A percentile compares a stretch with the other conserved stretches of the same genome.
Evolutionary conservation across 2,888 invertebrate species (phyloP).

Genomic region (Drosophila aldrichi): DNA sequence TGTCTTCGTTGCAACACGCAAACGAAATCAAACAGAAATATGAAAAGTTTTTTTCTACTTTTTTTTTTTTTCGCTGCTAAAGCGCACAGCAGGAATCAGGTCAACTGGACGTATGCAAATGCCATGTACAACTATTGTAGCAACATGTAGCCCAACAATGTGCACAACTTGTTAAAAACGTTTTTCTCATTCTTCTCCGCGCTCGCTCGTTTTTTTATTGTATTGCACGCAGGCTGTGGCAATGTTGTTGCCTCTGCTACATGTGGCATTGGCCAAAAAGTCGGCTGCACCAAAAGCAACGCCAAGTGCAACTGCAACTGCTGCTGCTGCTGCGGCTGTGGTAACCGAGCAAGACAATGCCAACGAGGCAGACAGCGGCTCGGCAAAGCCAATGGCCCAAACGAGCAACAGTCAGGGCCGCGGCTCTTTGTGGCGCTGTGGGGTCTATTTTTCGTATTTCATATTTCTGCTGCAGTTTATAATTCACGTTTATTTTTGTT

Average conservation of each 20-base stretch:
- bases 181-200: slow-evolving; percentile 22
- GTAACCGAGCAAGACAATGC: slow-evolving; percentile 61
- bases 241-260: slow-evolving; percentile 14
- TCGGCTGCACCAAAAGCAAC: slow-evolving; percentile 59
- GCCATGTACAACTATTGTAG: slow-evolving; percentile 61
- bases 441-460: slow-evolving; percentile 23
- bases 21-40: slow-evolving; percentile 17
- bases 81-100: slow-evolving; percentile 55
- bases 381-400: slow-evolving; percentile 26
- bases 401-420: slow-evolving; percentile 33
- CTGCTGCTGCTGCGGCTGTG: background rate
- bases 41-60: slow-evolving; percentile 23
- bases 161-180: slow-evolving; percentile 60
- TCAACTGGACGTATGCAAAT: slow-evolving; percentile 74
- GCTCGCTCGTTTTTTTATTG: background rate
- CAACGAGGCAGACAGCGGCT: slow-evolving; percentile 23
- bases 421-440: slow-evolving; percentile 5
- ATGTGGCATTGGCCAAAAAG: slow-evolving; percentile 45
- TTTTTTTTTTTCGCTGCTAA: too few species aligned
- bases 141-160: slow-evolving; percentile 56
- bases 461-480: slow-evolving; percentile 42
- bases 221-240: slow-evolving; percentile 22
- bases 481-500: slow-evolving; percentile 34
- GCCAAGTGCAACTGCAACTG: slow-evolving; percentile 61
- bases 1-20: background rate